Evolutionary conservation across 2,797 vertebrate genomes (phyloP).

Genomic region (Falco cherrug): DNA sequence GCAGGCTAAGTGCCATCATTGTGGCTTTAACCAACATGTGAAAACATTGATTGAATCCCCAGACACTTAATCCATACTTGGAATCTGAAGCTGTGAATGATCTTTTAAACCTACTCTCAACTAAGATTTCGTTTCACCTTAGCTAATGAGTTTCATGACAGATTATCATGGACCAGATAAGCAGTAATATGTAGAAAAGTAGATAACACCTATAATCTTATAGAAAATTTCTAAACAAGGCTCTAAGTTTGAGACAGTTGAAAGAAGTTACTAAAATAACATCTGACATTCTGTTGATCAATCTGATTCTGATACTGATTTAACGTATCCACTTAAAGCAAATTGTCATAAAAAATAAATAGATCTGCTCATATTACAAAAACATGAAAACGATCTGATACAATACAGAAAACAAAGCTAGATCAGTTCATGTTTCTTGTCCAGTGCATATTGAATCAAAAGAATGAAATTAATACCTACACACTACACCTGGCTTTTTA

Average conservation of each 20-base stretch:
- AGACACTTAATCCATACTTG: not conserved
- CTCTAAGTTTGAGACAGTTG: not conserved
- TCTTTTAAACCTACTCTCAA: not conserved
- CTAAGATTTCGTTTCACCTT: not conserved
- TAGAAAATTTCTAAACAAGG: not conserved
- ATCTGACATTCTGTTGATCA: not conserved
- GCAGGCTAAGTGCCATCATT: not conserved
- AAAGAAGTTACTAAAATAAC: not conserved
- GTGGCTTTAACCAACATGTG: not conserved
- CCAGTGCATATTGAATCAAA: not conserved
- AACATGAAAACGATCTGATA: not conserved
- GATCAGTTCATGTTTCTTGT: not conserved
- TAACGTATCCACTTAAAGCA: not conserved
- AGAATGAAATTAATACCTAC: not conserved
- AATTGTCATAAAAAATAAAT: not conserved
- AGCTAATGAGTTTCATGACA: not conserved
- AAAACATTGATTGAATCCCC: not conserved
- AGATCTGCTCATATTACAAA: not conserved
- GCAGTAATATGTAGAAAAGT: not conserved
- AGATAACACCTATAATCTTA: not conserved
- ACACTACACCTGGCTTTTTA: not conserved
- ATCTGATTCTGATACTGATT: not conserved
- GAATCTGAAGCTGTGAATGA: not conserved
- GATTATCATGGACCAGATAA: not conserved
- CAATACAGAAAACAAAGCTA: not conserved